Evolutionary conservation across 2,113 vertebrate species (phyloP).

Genomic region (Pteropus alecto): DNA sequence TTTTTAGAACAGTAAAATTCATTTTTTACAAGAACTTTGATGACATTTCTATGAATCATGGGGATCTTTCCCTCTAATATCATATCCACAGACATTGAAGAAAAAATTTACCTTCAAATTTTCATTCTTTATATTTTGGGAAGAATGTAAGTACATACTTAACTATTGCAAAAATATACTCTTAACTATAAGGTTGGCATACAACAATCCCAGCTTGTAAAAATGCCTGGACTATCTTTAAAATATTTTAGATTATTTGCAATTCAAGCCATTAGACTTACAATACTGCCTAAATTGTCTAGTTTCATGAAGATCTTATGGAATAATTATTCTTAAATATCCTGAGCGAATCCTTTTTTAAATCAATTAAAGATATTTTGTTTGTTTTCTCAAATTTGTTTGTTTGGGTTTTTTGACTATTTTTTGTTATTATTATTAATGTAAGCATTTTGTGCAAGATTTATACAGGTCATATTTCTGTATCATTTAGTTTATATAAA

Average conservation of each 20-base stretch:
- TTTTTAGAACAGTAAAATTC: neutral
- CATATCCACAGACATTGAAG: neutral
- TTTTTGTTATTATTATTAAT: neutral
- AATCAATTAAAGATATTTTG: neutral
- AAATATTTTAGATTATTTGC: neutral
- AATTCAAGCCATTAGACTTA: neutral
- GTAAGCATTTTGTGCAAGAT: neutral
- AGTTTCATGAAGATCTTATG: neutral
- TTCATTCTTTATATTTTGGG: neutral
- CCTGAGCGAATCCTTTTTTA: neutral
- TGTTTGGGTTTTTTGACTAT: neutral
- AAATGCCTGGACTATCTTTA: neutral
- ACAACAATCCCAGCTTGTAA: neutral
- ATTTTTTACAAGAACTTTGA: neutral
- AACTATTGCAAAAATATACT: neutral
- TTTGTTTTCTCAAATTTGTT: neutral
- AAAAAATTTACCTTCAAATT: neutral
- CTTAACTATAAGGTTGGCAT: neutral
- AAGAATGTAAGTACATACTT: neutral
- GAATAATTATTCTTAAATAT: conserved; percentile 19
- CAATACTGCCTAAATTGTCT: neutral
- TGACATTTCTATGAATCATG: neutral
- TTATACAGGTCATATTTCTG: neutral
- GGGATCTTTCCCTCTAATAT: neutral
- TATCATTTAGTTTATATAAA: neutral